These are phyloP conservation scores for Archivesica marissinica DNA, from an alignment of 1,140 invertebrate genomes.

Conservation along the genomic window DNA sequence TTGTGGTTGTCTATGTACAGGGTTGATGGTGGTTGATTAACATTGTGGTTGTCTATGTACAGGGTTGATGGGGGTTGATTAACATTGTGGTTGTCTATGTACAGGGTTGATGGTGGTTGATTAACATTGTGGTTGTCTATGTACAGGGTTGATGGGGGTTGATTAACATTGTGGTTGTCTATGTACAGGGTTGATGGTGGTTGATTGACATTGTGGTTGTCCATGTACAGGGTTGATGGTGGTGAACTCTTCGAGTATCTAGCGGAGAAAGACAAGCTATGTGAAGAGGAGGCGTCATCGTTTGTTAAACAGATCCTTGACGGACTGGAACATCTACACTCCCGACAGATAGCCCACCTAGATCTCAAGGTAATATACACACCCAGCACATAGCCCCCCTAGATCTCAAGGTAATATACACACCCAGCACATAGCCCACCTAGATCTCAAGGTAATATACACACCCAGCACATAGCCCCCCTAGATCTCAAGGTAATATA, in stretches of 20 bases:
- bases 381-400: background rate
- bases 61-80: too few relatives aligned
- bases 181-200: too few relatives aligned
- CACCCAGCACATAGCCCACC: background rate
- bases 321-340: constrained; percentile 86
- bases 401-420: constrained; percentile 1
- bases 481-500: background rate
- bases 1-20: too few relatives aligned
- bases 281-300: constrained; percentile 85
- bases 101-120: too few relatives aligned
- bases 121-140: too few relatives aligned
- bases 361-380: constrained; percentile 85
- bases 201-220: too few relatives aligned
- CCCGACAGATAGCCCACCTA: constrained; percentile 85
- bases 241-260: constrained; percentile 87
- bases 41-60: too few relatives aligned
- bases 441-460: constrained; percentile 47
- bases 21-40: too few relatives aligned
- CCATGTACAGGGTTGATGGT: constrained; percentile 85
- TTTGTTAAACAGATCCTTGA: constrained; percentile 86
- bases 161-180: too few relatives aligned
- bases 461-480: background rate
- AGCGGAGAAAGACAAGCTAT: constrained; percentile 85
- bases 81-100: too few relatives aligned
- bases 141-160: too few relatives aligned